Base-by-base conservation (phyloP, 2,797 vertebrate genomes). In the Molossus molossus region DNA sequence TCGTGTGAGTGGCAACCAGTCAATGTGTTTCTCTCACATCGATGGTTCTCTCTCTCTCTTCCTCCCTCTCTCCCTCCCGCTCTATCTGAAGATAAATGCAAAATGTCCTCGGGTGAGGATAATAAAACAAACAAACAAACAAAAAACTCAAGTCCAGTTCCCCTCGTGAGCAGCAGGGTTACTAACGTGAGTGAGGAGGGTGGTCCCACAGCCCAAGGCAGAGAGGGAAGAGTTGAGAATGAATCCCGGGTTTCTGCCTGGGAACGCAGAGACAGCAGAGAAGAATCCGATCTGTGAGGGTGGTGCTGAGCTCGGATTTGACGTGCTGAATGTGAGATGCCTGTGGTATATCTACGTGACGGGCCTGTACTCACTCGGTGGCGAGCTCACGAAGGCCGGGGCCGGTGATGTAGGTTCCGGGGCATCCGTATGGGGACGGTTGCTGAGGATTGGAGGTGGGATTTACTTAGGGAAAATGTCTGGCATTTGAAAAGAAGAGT, bases 281-380 rank as follows among this genome's bases (percentile, higher is more conserved):
- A 55, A 67, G 37, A n/a, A 6, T 85, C 37, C 8, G 21, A 23
- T 23, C 65, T 0, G 0, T 13, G 23, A 48, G 65, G 33, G 25
- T 75, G 18, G 37, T 7, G 15, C 8, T 23, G 75, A 33, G 27
- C 25, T 25, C 37, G 18, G 2, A n/a, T 0, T 0, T 60, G 55
- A 64, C 9, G 23, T 18, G 4, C 70, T 2, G 33, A 60, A 60
- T 12, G 5, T 58, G 29, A 67, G 48, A 14, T 12, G 48, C 33
- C 67, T 1, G 0, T 15, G 21, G 40, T 12, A 0, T 6, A 18
- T 53, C 64, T 27, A 9, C 12, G 3, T 4, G 4, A 37, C 2
- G 5, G 9, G 8, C 40, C 55, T 83, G 3, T 48, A 2, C 2
- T 21, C 3, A 2, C 2, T 21, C 3, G 3, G 5, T 4, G 5